These are phyloP conservation scores for Epinephelus coioides DNA, from an alignment of 2,797 vertebrate genomes.

Conservation along the genomic window DNA sequence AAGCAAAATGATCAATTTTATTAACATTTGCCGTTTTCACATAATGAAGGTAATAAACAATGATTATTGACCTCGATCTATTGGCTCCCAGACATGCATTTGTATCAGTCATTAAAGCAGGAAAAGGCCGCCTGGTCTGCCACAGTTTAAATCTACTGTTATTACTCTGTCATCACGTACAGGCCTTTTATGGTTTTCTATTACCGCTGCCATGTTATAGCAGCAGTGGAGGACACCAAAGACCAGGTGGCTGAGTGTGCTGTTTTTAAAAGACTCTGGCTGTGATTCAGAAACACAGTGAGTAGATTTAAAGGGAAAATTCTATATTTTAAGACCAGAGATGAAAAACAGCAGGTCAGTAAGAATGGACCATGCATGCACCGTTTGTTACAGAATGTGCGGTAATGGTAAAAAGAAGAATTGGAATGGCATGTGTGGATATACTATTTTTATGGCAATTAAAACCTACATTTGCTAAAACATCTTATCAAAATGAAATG, in stretches of 20 bases:
- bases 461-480: neutral
- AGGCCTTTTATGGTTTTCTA: constrained; percentile 75
- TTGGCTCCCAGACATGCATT: constrained; percentile 69
- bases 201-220: constrained; percentile 67
- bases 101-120: constrained; percentile 70
- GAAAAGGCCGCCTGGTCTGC: constrained; percentile 48
- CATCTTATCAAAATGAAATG: constrained; percentile 11
- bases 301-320: constrained; percentile 43
- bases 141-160: constrained; percentile 80
- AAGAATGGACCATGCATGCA: neutral
- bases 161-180: constrained; percentile 78
- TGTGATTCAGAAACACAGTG: constrained; percentile 34
- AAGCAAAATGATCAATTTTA: constrained; percentile 66
- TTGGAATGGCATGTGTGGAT: neutral
- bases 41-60: constrained; percentile 78
- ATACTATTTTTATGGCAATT: constrained; percentile 1
- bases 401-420: neutral
- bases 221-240: constrained; percentile 58
- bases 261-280: constrained; percentile 53
- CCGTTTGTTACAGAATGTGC: neutral
- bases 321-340: constrained; percentile 24
- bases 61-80: constrained; percentile 76
- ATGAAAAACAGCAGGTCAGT: constrained; percentile 17
- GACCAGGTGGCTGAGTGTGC: constrained; percentile 58
- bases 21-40: constrained; percentile 71